Evolutionary conservation across 2,113 vertebrate species (phyloP).

Genomic region (Bubo scandiacus): DNA sequence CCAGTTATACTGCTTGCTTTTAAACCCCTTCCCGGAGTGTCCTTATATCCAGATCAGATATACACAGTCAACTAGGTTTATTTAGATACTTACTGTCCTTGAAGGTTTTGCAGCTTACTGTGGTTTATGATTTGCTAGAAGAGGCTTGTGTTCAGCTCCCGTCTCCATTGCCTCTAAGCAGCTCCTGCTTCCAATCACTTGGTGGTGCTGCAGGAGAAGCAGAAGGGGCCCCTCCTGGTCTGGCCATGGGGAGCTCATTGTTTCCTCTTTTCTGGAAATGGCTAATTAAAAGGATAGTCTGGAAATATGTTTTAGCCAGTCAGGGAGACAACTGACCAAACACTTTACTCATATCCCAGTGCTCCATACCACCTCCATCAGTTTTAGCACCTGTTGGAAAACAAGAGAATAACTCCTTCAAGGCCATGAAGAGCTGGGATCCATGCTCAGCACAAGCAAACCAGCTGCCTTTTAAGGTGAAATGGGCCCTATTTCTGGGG

Average conservation of each 20-base stretch:
- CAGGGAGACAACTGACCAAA: not conserved
- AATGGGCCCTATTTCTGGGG: not conserved
- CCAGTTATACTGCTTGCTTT: not conserved
- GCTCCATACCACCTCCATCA: fast-evolving
- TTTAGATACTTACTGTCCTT: not conserved
- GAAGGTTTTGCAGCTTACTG: not conserved
- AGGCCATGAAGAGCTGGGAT: not conserved
- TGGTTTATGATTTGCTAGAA: not conserved
- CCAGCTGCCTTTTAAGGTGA: not conserved
- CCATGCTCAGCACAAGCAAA: not conserved
- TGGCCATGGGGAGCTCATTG: not conserved
- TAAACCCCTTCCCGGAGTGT: not conserved
- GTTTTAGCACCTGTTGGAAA: not conserved
- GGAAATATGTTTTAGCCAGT: not conserved
- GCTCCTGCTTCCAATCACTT: not conserved
- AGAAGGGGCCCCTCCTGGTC: not conserved
- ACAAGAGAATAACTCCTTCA: not conserved
- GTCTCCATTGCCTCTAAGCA: not conserved
- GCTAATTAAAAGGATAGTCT: not conserved
- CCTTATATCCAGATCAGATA: not conserved
- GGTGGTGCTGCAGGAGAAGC: not conserved
- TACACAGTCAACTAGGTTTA: not conserved
- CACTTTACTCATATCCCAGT: not conserved
- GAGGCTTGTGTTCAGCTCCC: not conserved
- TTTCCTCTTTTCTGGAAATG: not conserved